Evolutionary conservation across 2,113 vertebrate species (phyloP), one percentile per base, ranked within the genome.

Genomic region (Heteronetta atricapilla): DNA sequence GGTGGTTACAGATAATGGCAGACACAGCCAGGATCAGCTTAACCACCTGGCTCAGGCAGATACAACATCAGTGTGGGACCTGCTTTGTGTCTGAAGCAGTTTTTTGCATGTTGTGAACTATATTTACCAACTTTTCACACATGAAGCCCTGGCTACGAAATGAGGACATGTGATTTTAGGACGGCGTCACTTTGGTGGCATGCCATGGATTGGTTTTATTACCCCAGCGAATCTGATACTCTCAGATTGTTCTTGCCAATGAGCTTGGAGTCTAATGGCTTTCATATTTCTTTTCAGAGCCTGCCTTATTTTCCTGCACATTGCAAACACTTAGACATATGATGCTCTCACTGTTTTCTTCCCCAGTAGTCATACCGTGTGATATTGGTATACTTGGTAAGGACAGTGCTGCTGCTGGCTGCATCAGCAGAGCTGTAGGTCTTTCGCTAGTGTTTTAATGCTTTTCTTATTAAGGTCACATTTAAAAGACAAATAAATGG

Each of bases 1-100:
- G 3, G 14, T 56, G 33, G 26, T 50, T 87, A 34, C 7, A 4
- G 40, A 18, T 7, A 26, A 60, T 64, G 19, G 44, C 0, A 0
- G 19, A 31, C 9, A 17, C 0, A 0, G 28, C 29, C 40, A 84
- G 34, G 34, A 63, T 74, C n/a, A 63, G 18, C 36, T 70, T 73
- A 84, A 52, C n/a, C 36, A 44, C 20, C 4, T 58, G 56, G 15
- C 31, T 78, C 33, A 33, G 63, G 19, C 33, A 73, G 44, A 34
- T 33, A 13, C 4, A 13, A 44, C 28, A 25, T 82, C 52, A 82
- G 56, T 5, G 0, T 40, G n/a, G 34, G 25, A 52, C 23, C 84
- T 58, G 16, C 46, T 70, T 31, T 75, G 44, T 69, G 28, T 46
- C 67, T 56, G 74, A 82, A 76, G 72, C 23, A 60, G 34, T 9